Percentiles rank a stretch among this genome's conserved stretches.
These are phyloP conservation scores for Leptinotarsa haldemani DNA, from an alignment of 2,888 invertebrate genomes.

Conservation along the genomic window DNA sequence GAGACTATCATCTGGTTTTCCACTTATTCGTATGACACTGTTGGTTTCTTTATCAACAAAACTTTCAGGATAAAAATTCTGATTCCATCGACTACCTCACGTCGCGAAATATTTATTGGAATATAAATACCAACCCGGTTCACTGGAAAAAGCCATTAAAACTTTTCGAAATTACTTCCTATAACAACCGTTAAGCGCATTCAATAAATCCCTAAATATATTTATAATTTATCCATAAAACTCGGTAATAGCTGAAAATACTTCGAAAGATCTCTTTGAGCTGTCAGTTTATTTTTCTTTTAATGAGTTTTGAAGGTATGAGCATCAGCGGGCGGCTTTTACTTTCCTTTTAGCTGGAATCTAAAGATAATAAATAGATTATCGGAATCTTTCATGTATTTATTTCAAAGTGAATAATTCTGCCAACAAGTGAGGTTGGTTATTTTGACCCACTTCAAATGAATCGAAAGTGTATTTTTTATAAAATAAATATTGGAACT, in stretches of 20 bases:
- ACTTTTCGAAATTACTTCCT: conserved; percentile 9
- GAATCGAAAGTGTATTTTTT: background rate
- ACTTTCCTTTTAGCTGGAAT: conserved; percentile 1
- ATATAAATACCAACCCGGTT: conserved; percentile 9
- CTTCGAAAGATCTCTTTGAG: conserved; percentile 14
- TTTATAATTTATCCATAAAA: conserved; percentile 19
- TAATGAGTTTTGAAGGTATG: conserved; percentile 17
- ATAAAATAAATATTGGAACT: background rate
- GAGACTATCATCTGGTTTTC: background rate
- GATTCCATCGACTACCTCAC: background rate
- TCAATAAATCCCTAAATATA: conserved; percentile 14
- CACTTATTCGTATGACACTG: background rate
- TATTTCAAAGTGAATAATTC: conserved; percentile 13
- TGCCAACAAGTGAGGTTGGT: background rate
- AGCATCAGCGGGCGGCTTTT: background rate
- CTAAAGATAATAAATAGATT: conserved; percentile 21
- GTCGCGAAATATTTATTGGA: conserved; percentile 7
- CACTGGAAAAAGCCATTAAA: conserved; percentile 14
- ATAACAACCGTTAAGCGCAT: conserved; percentile 12
- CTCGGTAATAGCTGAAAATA: conserved; percentile 11
- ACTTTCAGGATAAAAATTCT: conserved; percentile 9
- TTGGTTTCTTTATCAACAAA: background rate
- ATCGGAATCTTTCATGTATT: conserved; percentile 12
- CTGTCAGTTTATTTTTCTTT: conserved; percentile 18
- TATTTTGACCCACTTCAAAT: background rate